phyloP scores from a whole-genome alignment of 2,797 vertebrate genomes.

The Phataginus tetradactyla region DNA sequence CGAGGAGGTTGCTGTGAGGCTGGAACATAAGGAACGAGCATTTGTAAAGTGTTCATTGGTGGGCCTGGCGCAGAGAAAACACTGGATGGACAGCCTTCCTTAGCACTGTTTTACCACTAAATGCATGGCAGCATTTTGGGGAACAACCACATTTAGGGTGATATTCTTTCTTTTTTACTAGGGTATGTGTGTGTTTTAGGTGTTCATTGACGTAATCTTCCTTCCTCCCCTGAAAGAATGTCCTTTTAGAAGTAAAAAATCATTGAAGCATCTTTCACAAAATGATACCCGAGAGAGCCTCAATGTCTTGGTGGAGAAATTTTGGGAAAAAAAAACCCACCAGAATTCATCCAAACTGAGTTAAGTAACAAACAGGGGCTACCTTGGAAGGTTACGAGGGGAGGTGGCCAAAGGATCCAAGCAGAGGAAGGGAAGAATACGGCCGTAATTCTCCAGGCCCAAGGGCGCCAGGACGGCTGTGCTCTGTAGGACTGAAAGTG shows the following conservation, averaged over 20 bases:
- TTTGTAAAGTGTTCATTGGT: background rate
- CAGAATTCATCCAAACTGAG: background rate
- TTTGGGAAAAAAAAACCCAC: background rate
- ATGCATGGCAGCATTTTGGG: background rate
- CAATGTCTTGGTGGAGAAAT: background rate
- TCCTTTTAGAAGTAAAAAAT: background rate
- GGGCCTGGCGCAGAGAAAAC: background rate
- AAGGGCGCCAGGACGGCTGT: background rate
- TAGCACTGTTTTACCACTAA: background rate
- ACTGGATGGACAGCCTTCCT: background rate
- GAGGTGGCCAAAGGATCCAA: rapidly evolving
- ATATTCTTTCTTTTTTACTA: background rate
- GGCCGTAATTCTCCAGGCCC: background rate
- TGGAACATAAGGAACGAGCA: background rate
- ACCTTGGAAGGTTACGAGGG: background rate
- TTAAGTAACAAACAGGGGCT: background rate
- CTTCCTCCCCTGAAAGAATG: background rate
- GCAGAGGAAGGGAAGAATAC: background rate
- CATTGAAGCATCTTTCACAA: background rate
- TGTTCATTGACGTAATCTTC: background rate
- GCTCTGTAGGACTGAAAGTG: background rate
- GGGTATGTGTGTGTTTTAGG: background rate
- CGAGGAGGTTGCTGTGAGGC: background rate
- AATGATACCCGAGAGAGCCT: background rate
- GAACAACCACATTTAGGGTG: background rate